Evolutionary conservation across 2,888 invertebrate species (phyloP).

Genomic region (Epiblema foenella): DNA sequence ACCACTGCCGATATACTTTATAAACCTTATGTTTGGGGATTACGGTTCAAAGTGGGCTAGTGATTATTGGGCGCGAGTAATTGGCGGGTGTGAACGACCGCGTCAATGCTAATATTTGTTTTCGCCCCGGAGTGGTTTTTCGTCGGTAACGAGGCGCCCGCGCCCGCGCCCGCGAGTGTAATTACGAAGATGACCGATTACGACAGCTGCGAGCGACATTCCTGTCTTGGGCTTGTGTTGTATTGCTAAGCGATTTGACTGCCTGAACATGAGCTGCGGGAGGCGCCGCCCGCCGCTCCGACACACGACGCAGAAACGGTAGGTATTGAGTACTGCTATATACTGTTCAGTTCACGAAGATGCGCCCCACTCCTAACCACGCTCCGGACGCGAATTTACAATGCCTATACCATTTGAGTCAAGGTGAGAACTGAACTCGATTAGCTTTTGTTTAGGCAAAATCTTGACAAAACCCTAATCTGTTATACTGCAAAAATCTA

Average conservation of each 20-base stretch:
- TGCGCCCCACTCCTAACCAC: background rate
- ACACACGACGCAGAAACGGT: background rate
- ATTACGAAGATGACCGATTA: slow-evolving; percentile 44
- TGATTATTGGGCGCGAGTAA: slow-evolving; percentile 24
- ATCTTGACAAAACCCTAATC: no score
- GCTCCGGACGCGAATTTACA: no score
- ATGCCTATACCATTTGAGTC: no score
- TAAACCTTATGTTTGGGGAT: background rate
- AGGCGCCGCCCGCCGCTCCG: background rate
- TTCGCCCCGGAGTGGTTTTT: slow-evolving; percentile 46
- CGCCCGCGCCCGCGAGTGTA: slow-evolving; percentile 31
- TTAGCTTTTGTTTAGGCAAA: no score
- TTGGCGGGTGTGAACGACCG: slow-evolving; percentile 42
- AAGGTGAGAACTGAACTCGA: no score
- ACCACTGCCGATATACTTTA: background rate
- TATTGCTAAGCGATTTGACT: slow-evolving; percentile 13
- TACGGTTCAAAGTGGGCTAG: background rate
- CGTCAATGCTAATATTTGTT: slow-evolving; percentile 50
- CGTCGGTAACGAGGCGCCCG: slow-evolving; percentile 44
- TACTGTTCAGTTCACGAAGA: background rate
- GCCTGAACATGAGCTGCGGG: slow-evolving; percentile 4
- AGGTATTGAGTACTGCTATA: no score
- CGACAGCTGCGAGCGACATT: slow-evolving; percentile 34
- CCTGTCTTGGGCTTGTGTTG: slow-evolving; percentile 11
- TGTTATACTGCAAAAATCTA: no score